phyloP scores from a whole-genome alignment of 2,888 invertebrate species.

The Dryococelus australis region DNA sequence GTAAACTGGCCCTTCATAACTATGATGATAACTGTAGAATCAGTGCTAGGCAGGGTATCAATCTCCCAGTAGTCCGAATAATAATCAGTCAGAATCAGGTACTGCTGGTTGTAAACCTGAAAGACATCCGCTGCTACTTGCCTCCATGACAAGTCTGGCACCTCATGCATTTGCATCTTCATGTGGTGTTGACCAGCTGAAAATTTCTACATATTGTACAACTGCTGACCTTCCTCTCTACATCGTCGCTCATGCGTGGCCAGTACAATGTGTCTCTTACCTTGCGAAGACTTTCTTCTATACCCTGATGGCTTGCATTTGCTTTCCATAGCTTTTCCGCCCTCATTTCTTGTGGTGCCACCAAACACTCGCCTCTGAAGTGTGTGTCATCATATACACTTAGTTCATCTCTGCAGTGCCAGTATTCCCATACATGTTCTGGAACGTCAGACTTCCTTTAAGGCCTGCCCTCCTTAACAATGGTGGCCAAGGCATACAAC shows the following conservation, averaged over 20 bases:
- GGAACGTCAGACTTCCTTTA: background rate
- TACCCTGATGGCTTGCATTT: background rate
- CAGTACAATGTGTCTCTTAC: slow-evolving; percentile 21
- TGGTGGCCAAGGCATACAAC: too few relatives aligned
- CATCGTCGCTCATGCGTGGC: slow-evolving; percentile 4
- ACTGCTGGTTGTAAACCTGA: too few relatives aligned
- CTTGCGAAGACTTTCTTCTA: background rate
- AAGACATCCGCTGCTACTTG: too few relatives aligned
- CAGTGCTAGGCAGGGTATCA: too few relatives aligned
- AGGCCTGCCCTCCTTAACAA: background rate
- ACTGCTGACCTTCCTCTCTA: background rate
- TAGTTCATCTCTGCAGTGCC: slow-evolving; percentile 18
- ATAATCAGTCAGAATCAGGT: too few relatives aligned
- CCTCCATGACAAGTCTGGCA: background rate
- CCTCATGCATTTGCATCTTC: background rate
- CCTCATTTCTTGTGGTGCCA: background rate
- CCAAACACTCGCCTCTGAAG: slow-evolving; percentile 1
- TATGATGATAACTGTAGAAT: too few relatives aligned
- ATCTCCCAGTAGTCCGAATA: too few relatives aligned
- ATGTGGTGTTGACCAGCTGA: background rate
- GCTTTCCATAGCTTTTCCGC: slow-evolving; percentile 19
- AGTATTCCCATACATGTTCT: background rate
- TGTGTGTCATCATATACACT: background rate
- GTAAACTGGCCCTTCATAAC: too few relatives aligned
- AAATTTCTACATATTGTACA: background rate